Evolutionary conservation across 2,888 invertebrate species (phyloP).

Genomic region (Imbricaverruca yamaguchii): DNA sequence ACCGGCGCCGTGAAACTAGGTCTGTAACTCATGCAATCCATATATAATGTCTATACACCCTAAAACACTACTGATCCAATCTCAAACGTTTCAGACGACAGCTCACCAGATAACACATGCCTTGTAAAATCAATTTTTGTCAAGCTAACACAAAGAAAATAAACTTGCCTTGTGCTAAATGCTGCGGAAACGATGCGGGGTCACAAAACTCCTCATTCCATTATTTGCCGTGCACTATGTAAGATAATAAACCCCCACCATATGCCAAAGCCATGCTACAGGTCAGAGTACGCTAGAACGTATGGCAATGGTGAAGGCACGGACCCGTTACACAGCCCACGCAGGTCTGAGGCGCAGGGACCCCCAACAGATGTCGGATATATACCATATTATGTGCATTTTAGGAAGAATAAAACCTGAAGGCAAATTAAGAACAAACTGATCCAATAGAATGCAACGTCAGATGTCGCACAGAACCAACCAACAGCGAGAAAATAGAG

Average conservation of each 20-base stretch:
- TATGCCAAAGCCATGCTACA: background rate
- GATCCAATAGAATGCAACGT: background rate
- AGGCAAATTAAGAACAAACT: background rate
- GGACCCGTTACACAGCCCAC: background rate
- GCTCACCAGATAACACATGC: no score
- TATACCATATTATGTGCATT: background rate
- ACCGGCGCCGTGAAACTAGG: background rate
- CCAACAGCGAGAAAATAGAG: background rate
- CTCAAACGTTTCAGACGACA: no score
- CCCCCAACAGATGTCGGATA: background rate
- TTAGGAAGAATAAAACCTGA: background rate
- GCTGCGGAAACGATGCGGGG: background rate
- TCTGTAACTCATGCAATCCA: background rate
- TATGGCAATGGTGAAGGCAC: background rate
- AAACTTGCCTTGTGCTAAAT: background rate
- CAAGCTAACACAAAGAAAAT: background rate
- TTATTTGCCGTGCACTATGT: background rate
- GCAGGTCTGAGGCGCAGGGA: background rate
- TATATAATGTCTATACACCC: no score
- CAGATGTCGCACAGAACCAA: background rate
- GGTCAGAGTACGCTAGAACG: background rate
- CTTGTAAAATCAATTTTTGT: background rate
- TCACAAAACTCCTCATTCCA: background rate
- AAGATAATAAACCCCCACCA: background rate
- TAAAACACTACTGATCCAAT: no score